Base-by-base conservation (phyloP, 2,888 invertebrate genomes). In the Eristalinus aeneus region DNA sequence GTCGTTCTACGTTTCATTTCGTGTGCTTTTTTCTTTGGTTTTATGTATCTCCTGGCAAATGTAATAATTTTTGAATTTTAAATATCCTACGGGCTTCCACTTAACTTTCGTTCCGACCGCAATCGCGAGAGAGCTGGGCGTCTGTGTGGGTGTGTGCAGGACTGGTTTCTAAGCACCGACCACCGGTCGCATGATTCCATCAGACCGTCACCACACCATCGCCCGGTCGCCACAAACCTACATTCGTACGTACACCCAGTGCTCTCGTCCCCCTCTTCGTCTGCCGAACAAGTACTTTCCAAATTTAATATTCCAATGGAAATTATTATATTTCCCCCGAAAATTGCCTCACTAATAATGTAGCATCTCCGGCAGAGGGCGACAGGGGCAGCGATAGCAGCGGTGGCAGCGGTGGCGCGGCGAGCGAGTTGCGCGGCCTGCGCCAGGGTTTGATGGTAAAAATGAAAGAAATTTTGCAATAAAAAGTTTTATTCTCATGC, bases 21-120 rank as follows among this genome's bases (percentile, higher is more conserved):
- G 56, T 56, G 20, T 23, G 23, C 56, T 56, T 56, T 53, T 31
- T 68, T 27, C 9, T 36, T 67, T 34, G 60, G 71, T 46, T 46
- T 46, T 46, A 46, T 46, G 46, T 46, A 46, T 16, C 46, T 46
- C 46, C 71, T 75, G 81, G 75, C 64, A 87, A 88, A 88, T 88
- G 87, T 89, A 89, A 88, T 89, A 89, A 88, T 88, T 89, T 89
- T 89, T 88, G 88, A 87, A 89, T 89, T 89, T 89, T 88, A 89
- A 89, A 89, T 89, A 89, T 88, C 88, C 88, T 89, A 85, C 82
- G 88, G 88, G 88, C 72, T 87, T 88, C 88, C 88, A 88, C 88
- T 88, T 88, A 86, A 85, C 88, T 88, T 84, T 78, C 73, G 69
- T 77, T 82, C 65, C 77, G 61, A 86, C 86, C 86, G 77, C 86